Conservation (phyloP, 2,888 invertebrate genomes). For the Cremastinae sp. region DNA sequence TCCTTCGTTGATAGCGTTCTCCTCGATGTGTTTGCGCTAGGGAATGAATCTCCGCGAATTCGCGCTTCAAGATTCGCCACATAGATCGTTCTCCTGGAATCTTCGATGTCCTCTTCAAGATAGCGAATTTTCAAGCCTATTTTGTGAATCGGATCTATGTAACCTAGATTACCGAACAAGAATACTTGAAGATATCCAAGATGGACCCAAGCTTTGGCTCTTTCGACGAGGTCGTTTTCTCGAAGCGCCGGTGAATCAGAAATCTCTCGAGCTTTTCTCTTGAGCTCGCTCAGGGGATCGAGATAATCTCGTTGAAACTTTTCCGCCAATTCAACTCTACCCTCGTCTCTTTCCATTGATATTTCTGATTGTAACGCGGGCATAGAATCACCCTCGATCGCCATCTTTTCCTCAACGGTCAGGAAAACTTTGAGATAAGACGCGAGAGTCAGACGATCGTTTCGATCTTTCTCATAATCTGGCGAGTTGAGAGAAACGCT, state of each 20-base stretch:
- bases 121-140: conserved; percentile 87
- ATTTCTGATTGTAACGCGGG: conserved; percentile 35
- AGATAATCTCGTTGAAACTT: conserved; percentile 51
- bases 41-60: conserved; percentile 77
- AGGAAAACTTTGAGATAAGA: conserved; percentile 66
- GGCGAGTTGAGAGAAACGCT: conserved; percentile 81
- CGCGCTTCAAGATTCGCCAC: conserved; percentile 82
- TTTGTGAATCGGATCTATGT: conserved; percentile 92
- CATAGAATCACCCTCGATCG: conserved; percentile 14
- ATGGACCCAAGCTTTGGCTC: conserved; percentile 72
- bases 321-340: conserved; percentile 42
- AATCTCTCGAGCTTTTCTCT: conserved; percentile 29
- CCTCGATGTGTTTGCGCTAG: conserved; percentile 73
- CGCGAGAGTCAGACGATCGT: conserved; percentile 68
- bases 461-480: conserved; percentile 77
- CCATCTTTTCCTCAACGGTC: conserved; percentile 56
- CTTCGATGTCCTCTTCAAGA: conserved; percentile 85
- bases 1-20: conserved; percentile 61
- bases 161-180: conserved; percentile 71
- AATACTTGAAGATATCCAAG: conserved; percentile 74
- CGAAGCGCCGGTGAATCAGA: conserved; percentile 9
- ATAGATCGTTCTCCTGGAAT: conserved; percentile 82
- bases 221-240: conserved; percentile 55
- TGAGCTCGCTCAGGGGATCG: conserved; percentile 56
- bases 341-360: conserved; percentile 22